Base-by-base conservation (phyloP, 2,888 invertebrate species). In the Drosophila nr. medialis region DNA sequence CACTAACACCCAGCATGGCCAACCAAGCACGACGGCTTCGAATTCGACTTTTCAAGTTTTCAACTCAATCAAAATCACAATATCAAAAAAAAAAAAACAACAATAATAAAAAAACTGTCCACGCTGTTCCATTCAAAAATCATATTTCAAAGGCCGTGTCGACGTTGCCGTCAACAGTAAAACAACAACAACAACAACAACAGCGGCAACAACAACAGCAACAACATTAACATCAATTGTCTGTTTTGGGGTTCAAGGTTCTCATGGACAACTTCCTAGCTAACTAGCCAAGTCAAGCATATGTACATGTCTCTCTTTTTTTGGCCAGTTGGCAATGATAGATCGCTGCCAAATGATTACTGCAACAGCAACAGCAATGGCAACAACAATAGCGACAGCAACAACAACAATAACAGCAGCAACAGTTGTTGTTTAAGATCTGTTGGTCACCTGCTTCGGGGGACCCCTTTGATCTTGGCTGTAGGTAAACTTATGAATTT, bases 271-370 rank as follows among this genome's bases (percentile, higher is more conserved):
- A 84, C 84, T 84, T 84, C 84, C 79, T 77, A 77, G 64, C 58
- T 56, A 55, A 59, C 53, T 40, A 50, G 51, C 64, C 66, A 48
- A 53, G 30, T 64, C 65, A 29, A 50, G 29, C 29, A 32, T 30
- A 51, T 34, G 34, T 61, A 53, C 40, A 36, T 45, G 45, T 71
- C 45, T 51, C 50, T 42, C 29, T 32, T 50, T 60, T 27, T 11
- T 70, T 70, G 81, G 65, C 68, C 66, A 65, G 76, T 71, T 81
- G 88, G 84, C 88, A 85, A 85, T 85, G 84, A 85, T 84, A 74
- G 86, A 87, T 84, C 65, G 75, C 74, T 81, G 81, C 81, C 81
- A 83, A 83, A 78, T 83, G 82, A 82, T 83, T 83, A 63, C 76
- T 86, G 86, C 75, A 67, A 64, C 65, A 65, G 50, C 51, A 58